Conservation (phyloP, 92 coral and sea anemone genomes). For the Actinernus sp. region DNA sequence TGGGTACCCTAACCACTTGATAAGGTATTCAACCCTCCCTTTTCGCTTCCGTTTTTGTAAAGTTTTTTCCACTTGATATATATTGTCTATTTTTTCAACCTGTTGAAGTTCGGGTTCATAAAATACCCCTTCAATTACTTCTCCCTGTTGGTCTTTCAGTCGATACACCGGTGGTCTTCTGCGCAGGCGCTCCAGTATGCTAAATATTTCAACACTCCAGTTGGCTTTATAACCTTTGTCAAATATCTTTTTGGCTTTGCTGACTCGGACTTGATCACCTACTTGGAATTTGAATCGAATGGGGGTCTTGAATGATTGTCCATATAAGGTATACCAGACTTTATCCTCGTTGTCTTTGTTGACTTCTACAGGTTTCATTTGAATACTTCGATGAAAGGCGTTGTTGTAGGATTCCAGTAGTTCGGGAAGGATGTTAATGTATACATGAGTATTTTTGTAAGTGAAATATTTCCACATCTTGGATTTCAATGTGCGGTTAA, state of each 20-base stretch:
- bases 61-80: slow-evolving; percentile 28
- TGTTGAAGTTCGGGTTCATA: slow-evolving; percentile 48
- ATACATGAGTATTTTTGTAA: slow-evolving; percentile 21
- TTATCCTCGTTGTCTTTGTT: slow-evolving; percentile 26
- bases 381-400: slow-evolving; percentile 44
- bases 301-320: background rate
- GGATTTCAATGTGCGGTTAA: slow-evolving; percentile 42
- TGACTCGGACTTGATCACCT: slow-evolving; percentile 40
- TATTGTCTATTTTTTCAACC: slow-evolving; percentile 33
- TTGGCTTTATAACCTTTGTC: slow-evolving; percentile 43
- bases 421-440: slow-evolving; percentile 16
- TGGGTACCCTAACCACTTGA: slow-evolving; percentile 52
- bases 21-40: slow-evolving; percentile 44
- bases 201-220: slow-evolving; percentile 39
- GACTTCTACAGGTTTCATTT: slow-evolving; percentile 32
- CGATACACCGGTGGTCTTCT: slow-evolving; percentile 37
- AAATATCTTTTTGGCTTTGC: slow-evolving; percentile 21
- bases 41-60: slow-evolving; percentile 33
- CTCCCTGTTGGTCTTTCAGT: slow-evolving; percentile 42
- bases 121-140: slow-evolving; percentile 32
- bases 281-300: slow-evolving; percentile 23
- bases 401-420: slow-evolving; percentile 44
- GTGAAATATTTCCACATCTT: slow-evolving; percentile 52
- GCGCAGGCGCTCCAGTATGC: slow-evolving; percentile 11
- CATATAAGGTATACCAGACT: slow-evolving; percentile 53